A percentile compares a stretch with the other conserved stretches of the same genome.
Conservation (phyloP, 2,113 vertebrate genomes). For the Amblyornis subalaris region DNA sequence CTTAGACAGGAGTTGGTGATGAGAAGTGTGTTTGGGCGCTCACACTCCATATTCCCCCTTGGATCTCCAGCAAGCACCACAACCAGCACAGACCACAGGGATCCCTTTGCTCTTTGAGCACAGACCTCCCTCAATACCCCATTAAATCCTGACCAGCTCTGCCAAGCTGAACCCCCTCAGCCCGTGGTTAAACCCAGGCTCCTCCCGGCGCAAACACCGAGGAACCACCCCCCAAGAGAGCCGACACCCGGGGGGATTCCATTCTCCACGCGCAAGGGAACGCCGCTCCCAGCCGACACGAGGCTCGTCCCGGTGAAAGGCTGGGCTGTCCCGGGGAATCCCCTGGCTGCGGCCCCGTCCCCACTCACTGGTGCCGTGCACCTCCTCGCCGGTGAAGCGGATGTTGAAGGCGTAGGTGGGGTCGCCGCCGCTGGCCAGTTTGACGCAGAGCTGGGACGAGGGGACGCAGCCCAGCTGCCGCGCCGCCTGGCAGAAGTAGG, state of each 20-base stretch:
- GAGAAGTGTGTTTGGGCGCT: background rate
- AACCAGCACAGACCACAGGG: background rate
- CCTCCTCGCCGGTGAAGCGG: conserved; percentile 96
- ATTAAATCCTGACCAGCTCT: background rate
- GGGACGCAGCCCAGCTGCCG: conserved; percentile 90
- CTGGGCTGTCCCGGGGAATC: too few species aligned
- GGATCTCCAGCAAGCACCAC: background rate
- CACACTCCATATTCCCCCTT: accelerated
- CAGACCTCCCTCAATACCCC: background rate
- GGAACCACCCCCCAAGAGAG: background rate
- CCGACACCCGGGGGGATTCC: too few species aligned
- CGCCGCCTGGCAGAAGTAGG: conserved; percentile 95
- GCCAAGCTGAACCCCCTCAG: background rate
- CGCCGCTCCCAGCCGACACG: accelerated
- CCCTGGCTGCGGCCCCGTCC: too few species aligned
- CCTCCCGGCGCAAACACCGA: background rate
- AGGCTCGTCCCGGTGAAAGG: background rate
- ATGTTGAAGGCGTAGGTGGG: conserved; percentile 98
- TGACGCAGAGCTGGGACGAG: conserved; percentile 94
- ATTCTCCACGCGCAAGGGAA: background rate
- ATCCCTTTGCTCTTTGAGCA: background rate
- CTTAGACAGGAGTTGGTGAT: background rate
- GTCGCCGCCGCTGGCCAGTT: conserved; percentile 92
- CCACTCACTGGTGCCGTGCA: conserved; percentile 93
- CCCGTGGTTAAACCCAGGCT: background rate